Conservation (phyloP, 2,888 invertebrate genomes). For the Tetheella fluctuosa region DNA sequence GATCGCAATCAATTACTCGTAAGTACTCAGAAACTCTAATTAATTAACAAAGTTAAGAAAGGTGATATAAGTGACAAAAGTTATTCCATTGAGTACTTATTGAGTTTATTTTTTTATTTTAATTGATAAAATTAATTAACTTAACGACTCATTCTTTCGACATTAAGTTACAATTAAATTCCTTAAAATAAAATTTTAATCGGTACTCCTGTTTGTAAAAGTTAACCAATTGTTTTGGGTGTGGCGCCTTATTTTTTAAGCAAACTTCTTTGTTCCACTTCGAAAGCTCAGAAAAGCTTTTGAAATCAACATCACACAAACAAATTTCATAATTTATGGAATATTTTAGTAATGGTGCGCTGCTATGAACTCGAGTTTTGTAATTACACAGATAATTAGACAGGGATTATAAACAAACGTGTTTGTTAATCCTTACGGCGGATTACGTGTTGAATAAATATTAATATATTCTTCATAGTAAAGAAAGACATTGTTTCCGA, state of each 20-base stretch:
- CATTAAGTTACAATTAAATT: too few species aligned
- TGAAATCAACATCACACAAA: conserved; percentile 13
- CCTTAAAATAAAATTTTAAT: too few species aligned
- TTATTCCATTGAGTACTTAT: too few species aligned
- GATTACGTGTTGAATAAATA: conserved; percentile 1
- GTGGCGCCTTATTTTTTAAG: background rate
- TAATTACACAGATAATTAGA: conserved; percentile 10
- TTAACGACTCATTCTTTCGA: too few species aligned
- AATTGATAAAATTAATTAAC: background rate
- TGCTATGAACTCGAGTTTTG: conserved; percentile 5
- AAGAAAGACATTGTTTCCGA: background rate
- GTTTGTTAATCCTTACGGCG: background rate
- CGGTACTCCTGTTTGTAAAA: background rate
- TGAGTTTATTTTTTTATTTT: background rate
- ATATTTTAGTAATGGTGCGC: conserved; percentile 8
- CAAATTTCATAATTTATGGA: conserved; percentile 11
- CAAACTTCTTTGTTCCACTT: conserved; percentile 9
- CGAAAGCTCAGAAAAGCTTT: conserved; percentile 5
- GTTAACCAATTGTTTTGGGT: background rate
- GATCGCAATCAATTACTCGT: background rate
- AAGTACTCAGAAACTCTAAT: background rate
- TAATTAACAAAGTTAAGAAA: too few species aligned
- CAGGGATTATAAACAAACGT: conserved; percentile 9
- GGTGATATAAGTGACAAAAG: too few species aligned
- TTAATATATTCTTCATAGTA: background rate